Conservation (phyloP, 1,140 invertebrate genomes). For the Drosophila hydei region DNA sequence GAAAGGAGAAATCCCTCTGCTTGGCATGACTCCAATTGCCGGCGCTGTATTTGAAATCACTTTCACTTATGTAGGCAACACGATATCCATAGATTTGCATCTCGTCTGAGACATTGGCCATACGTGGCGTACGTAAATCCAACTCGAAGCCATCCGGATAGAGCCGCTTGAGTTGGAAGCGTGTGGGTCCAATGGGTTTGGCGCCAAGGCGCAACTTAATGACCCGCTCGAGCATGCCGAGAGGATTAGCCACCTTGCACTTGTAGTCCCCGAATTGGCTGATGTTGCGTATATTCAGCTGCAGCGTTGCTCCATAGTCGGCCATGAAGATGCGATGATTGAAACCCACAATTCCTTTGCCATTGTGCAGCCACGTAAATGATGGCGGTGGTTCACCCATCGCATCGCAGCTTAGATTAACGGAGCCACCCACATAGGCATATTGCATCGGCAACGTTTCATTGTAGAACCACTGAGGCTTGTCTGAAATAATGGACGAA, state of each 20-base stretch:
- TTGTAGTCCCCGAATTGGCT: conserved; percentile 85
- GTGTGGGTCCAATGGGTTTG: conserved; percentile 84
- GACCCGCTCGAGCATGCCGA: conserved; percentile 85
- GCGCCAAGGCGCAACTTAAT: conserved; percentile 84
- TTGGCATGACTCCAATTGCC: conserved; percentile 82
- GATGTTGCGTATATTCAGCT: conserved; percentile 84
- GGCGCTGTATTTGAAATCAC: conserved; percentile 70
- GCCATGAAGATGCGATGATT: conserved; percentile 83
- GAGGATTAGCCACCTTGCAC: conserved; percentile 85
- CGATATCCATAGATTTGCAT: conserved; percentile 82
- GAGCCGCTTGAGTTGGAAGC: conserved; percentile 76
- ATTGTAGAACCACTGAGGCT: conserved; percentile 76
- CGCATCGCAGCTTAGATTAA: conserved; percentile 86
- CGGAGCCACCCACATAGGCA: conserved; percentile 84
- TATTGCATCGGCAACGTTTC: conserved; percentile 79
- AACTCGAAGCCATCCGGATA: conserved; percentile 82
- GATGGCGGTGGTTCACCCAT: conserved; percentile 86
- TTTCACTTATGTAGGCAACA: conserved; percentile 76
- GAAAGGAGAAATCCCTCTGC: conserved; percentile 70
- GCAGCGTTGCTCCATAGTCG: conserved; percentile 83
- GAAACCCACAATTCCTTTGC: conserved; percentile 74
- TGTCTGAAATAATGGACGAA: conserved; percentile 50
- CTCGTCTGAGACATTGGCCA: conserved; percentile 66
- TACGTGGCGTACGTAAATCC: conserved; percentile 73
- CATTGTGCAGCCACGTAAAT: conserved; percentile 85